Base-by-base conservation (phyloP, 1,140 invertebrate species). In the Oryctes rhinoceros region DNA sequence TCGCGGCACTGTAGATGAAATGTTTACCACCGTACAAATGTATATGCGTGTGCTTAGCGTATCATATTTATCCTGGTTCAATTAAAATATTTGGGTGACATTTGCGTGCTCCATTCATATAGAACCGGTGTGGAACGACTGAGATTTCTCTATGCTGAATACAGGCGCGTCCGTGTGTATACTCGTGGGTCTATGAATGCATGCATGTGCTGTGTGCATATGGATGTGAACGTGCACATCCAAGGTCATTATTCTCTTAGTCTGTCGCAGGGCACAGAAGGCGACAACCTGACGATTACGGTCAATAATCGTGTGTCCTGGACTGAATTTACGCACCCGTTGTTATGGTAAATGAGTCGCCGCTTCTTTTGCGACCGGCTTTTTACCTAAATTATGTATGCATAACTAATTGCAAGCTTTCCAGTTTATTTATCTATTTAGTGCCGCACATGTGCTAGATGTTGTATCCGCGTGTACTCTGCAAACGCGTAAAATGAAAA, bases 361-460 rank as follows among this genome's bases (percentile, higher is more conserved):
- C 65, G 65, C 13, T 35, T 71, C 65, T 71, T 71, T 71, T 10
- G 65, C 65, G 65, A 71, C 65, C 24, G 65, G 65, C 65, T 71
- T 71, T 71, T 71, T 71, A 71, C 65, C 65, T 71, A 71, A 71
- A 71, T 35, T 71, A 71, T 71, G 65, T 71, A 24, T 71, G 65
- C 65, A 71, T 71, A 71, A 71, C 65, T 71, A 71, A 71, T 71
- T 71, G 65, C 65, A 24, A 71, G 18, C 53, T 59, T 59, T 59
- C 53, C 53, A 71, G 65, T 71, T 71, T 30, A 71, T 71, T 71
- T 71, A 71, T 71, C 65, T 71, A 71, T 71, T 71, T 71, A 71
- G 65, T 71, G 11, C 24, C 65, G 24, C 24, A 15, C 53, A 24
- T 71, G 65, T 24, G 65, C 11, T 30, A 2, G 24, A 30, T 30